A percentile compares a stretch with the other conserved stretches of the same genome.
Conservation (phyloP, 2,797 vertebrate species). For the Erethizon dorsatum region DNA sequence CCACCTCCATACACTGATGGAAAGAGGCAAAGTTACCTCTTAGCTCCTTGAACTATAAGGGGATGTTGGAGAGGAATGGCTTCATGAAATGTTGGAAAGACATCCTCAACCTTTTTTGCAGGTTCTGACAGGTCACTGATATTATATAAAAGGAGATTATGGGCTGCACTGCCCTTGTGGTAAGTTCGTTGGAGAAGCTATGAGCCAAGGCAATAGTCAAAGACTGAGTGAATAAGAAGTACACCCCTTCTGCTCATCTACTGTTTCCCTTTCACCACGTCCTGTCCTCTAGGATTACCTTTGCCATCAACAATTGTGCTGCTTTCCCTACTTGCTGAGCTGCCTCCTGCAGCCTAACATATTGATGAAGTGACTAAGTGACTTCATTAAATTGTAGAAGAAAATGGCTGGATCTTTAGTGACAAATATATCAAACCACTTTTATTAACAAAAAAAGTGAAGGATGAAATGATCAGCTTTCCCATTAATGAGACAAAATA, state of each 20-base stretch:
- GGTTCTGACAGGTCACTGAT: constrained; percentile 95
- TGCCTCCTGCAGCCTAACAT: constrained; percentile 91
- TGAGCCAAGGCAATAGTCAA: constrained; percentile 91
- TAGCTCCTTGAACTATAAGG: constrained; percentile 86
- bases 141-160: constrained; percentile 95
- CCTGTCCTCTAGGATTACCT: constrained; percentile 95
- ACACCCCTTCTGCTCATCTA: constrained; percentile 94
- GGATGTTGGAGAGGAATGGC: constrained; percentile 95
- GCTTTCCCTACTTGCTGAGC: constrained; percentile 92
- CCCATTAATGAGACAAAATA: neutral
- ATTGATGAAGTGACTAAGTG: neutral
- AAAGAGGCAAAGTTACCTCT: neutral
- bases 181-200: constrained; percentile 95
- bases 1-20: neutral
- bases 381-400: neutral
- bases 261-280: constrained; percentile 95
- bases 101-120: constrained; percentile 90
- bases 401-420: neutral
- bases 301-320: constrained; percentile 93
- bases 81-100: constrained; percentile 95
- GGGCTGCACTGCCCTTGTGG: constrained; percentile 94
- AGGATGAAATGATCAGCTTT: neutral
- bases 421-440: neutral
- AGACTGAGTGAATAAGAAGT: constrained; percentile 92
- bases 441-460: constrained; percentile 12